Percentiles rank a stretch among this genome's conserved stretches.
phyloP scores from a whole-genome alignment of 2,797 vertebrate species.

The Monodelphis domestica region DNA sequence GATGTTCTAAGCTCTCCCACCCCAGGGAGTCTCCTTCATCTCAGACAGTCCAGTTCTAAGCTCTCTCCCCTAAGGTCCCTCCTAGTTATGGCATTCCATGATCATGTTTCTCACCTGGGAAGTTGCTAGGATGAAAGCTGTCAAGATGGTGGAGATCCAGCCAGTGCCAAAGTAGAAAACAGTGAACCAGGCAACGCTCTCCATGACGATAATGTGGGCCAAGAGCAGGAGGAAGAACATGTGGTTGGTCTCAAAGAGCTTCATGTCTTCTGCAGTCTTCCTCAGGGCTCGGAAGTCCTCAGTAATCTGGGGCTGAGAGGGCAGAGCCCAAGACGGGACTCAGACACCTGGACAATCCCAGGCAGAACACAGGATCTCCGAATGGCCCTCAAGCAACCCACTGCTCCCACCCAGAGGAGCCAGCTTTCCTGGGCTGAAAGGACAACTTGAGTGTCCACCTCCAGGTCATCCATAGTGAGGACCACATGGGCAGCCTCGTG shows the following conservation, averaged over 20 bases:
- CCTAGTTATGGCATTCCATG: not conserved
- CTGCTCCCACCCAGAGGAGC: not conserved
- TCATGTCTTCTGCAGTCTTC: slow-evolving; percentile 87
- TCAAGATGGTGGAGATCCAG: slow-evolving; percentile 91
- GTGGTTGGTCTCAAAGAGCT: slow-evolving; percentile 88
- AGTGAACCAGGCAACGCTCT: slow-evolving; percentile 89
- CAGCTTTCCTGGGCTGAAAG: not conserved
- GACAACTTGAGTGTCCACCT: not conserved
- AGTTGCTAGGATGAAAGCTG: slow-evolving; percentile 87
- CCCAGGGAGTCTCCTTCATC: not conserved
- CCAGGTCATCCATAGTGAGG: not conserved
- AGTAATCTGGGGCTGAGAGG: slow-evolving; percentile 86
- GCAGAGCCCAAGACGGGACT: not conserved
- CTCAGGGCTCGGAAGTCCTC: slow-evolving; percentile 92
- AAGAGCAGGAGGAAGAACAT: slow-evolving; percentile 92
- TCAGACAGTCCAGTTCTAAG: not conserved
- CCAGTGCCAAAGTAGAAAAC: slow-evolving; percentile 89
- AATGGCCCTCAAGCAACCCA: not conserved
- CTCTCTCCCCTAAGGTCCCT: not conserved
- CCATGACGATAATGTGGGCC: slow-evolving; percentile 92
- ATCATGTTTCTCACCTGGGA: slow-evolving; percentile 88
- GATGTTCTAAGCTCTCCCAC: not conserved
- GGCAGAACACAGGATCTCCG: rapidly evolving
- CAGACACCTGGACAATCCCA: not conserved
- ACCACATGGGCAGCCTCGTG: not conserved